Base-by-base conservation (phyloP, 2,888 invertebrate genomes). In the Drosophila tripunctata region DNA sequence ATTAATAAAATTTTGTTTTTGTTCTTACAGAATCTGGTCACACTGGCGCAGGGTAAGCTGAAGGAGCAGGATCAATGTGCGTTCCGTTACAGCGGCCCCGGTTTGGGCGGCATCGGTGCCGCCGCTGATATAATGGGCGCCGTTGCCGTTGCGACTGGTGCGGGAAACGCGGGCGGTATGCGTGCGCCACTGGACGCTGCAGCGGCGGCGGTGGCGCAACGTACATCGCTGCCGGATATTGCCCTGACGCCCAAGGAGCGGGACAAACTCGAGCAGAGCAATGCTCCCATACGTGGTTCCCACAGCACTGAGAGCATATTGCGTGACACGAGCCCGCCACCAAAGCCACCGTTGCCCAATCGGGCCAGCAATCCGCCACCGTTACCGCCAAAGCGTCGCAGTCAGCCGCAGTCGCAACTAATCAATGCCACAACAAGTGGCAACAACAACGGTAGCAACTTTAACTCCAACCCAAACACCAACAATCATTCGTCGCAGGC, bases 331-430 rank as follows among this genome's bases (percentile, higher is more conserved):
- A 94, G 93, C 91, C 96, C 96, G 63, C 96, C 97, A 61, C 97
- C 97, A 8, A 97, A 98, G 92, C 97, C 98, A 45, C 97, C 97
- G 51, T 93, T 97, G 81, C 97, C 97, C 57, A 94, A 94, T 83
- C 93, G 95, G 94, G 82, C 88, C 48, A 87, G 81, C 64, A 94
- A 95, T 89, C 96, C 96, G 74, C 96, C 96, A 56, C 96, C 96
- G 30, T 90, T 96, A 86, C 96, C 96, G 70, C 96, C 96, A 58
- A 96, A 96, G 92, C 94, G 95, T 91, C 92, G 89, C 84, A 90
- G 87, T 77, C 91, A 91, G 68, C 91, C 92, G 61, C 70, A 82
- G 4, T 55, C 67, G 14, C 52, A 70, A 10, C 47, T 72, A 41
- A 54, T 57, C 19, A 62, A 41, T 55, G 19, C 41, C 48, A 27